phyloP scores from a whole-genome alignment of 2,797 vertebrate genomes.

The Sebastiscus tertius region DNA sequence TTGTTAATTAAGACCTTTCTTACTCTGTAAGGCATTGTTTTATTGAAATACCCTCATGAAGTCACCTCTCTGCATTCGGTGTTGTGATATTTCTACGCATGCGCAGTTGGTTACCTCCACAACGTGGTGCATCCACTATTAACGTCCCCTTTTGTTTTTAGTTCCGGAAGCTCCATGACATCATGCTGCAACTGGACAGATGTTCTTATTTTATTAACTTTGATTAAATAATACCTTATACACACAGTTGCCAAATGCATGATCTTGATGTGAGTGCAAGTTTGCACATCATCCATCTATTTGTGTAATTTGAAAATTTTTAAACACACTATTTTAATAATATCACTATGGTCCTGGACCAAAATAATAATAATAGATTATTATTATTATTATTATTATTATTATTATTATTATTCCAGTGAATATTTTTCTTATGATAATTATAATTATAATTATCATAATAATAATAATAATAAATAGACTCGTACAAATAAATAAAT shows the following conservation, averaged over 20 bases:
- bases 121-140: background rate
- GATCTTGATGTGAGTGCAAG: background rate
- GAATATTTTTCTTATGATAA: no score
- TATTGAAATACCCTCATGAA: background rate
- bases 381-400: no score
- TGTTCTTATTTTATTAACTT: background rate
- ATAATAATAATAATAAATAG: no score
- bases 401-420: no score
- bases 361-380: no score
- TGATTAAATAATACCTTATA: background rate
- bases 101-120: constrained; percentile 4
- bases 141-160: background rate
- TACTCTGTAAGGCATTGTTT: constrained; percentile 37
- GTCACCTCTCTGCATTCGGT: background rate
- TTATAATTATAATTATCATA: no score
- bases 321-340: no score
- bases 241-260: background rate
- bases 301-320: no score
- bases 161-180: constrained; percentile 12
- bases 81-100: constrained; percentile 52
- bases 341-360: background rate
- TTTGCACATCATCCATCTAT: no score
- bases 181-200: background rate
- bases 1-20: constrained; percentile 38
- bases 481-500: no score